Conservation (phyloP, 2,113 vertebrate genomes). For the Fulmarus glacialis region DNA sequence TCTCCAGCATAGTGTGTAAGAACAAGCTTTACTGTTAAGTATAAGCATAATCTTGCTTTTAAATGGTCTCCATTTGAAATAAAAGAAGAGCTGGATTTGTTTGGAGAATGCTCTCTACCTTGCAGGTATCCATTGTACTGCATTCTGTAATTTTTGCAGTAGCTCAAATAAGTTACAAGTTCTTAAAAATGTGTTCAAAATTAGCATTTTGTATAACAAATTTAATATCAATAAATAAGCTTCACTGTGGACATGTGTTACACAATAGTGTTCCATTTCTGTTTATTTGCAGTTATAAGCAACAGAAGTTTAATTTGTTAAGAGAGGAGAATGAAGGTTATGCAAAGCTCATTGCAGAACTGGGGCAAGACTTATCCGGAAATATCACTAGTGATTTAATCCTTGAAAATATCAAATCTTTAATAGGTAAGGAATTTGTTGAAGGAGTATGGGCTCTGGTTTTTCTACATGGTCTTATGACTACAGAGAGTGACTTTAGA, state of each 20-base stretch:
- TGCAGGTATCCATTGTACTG: not conserved
- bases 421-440: slow-evolving; percentile 87
- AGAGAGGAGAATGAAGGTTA: slow-evolving; percentile 99
- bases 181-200: not conserved
- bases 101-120: not conserved
- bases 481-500: not conserved
- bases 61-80: not conserved
- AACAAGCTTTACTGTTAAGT: not conserved
- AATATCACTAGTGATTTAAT: slow-evolving; percentile 93
- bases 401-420: slow-evolving; percentile 98
- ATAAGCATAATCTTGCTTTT: not conserved
- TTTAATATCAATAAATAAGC: not conserved
- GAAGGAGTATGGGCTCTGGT: not conserved
- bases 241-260: not conserved
- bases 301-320: slow-evolving; percentile 98
- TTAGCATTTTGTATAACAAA: not conserved
- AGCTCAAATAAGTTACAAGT: not conserved
- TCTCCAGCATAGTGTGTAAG: not conserved
- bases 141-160: not conserved
- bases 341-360: slow-evolving; percentile 95
- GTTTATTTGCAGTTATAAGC: slow-evolving; percentile 90
- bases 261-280: slow-evolving; percentile 24
- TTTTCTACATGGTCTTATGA: not conserved
- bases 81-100: not conserved
- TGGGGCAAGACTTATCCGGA: slow-evolving; percentile 95